Percentiles rank a stretch among this genome's conserved stretches.
These are phyloP conservation scores for Dynastes hyllus DNA, from an alignment of 2,888 invertebrate genomes.

Conservation along the genomic window DNA sequence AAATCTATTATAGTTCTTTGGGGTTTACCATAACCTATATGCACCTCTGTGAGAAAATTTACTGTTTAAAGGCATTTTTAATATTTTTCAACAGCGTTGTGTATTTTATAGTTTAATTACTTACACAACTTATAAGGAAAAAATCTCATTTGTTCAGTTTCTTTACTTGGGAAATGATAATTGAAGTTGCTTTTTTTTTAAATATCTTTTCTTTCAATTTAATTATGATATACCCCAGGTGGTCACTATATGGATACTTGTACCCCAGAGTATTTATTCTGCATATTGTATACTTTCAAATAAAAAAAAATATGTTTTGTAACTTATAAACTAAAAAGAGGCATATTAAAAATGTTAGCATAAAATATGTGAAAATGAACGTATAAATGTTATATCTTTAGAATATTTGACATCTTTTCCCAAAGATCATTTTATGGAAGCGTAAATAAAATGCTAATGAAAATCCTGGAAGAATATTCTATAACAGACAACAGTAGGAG, in stretches of 20 bases:
- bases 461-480: no score
- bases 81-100: no score
- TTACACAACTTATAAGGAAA: no score
- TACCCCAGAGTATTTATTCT: slow-evolving; percentile 34
- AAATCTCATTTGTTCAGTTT: no score
- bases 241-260: not conserved
- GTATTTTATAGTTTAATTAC: no score
- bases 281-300: not conserved
- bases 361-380: not conserved
- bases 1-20: slow-evolving; percentile 12
- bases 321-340: slow-evolving; percentile 6
- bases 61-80: not conserved
- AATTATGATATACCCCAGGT: slow-evolving; percentile 44
- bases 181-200: no score
- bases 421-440: no score
- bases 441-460: no score
- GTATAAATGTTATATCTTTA: not conserved
- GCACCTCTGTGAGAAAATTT: not conserved
- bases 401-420: no score
- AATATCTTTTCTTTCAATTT: not conserved
- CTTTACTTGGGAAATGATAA: no score
- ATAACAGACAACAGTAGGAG: no score
- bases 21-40: slow-evolving; percentile 38
- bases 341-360: slow-evolving; percentile 17
- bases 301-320: slow-evolving; percentile 5